Conservation (phyloP, 2,797 vertebrate genomes). For the Syncerus caffer region DNA sequence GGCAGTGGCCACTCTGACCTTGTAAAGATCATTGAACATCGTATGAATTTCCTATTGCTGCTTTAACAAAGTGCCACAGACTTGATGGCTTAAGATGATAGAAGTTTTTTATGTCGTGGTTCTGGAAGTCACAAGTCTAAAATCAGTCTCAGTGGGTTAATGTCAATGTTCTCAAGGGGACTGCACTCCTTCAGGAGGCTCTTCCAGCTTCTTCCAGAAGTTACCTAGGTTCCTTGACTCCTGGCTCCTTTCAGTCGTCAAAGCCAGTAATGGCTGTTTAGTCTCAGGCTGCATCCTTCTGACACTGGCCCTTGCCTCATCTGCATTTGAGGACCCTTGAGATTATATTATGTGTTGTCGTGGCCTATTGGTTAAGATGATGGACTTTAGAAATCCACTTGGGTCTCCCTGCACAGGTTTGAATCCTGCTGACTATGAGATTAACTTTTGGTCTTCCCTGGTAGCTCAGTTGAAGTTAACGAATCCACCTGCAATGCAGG, state of each 20-base stretch:
- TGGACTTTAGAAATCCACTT: background rate
- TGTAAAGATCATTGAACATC: background rate
- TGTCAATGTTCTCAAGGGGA: background rate
- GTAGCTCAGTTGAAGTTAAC: background rate
- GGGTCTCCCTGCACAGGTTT: background rate
- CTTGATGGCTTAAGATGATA: background rate
- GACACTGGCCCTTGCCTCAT: background rate
- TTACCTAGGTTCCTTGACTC: background rate
- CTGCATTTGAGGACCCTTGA: background rate
- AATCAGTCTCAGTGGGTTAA: background rate
- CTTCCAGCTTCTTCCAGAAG: background rate
- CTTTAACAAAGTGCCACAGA: background rate
- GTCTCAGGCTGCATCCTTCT: rapidly evolving
- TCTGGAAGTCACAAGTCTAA: background rate
- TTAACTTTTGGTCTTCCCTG: background rate
- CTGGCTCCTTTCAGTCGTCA: background rate
- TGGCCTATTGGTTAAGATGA: background rate
- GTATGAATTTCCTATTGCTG: background rate
- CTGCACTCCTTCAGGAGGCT: background rate
- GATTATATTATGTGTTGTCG: rapidly evolving
- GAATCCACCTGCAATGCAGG: background rate
- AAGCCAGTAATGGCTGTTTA: background rate
- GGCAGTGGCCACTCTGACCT: background rate
- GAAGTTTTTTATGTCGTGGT: background rate
- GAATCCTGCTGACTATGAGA: background rate